phyloP scores from a whole-genome alignment of 2,888 invertebrate genomes.

The Acanthacorydalis orientalis region DNA sequence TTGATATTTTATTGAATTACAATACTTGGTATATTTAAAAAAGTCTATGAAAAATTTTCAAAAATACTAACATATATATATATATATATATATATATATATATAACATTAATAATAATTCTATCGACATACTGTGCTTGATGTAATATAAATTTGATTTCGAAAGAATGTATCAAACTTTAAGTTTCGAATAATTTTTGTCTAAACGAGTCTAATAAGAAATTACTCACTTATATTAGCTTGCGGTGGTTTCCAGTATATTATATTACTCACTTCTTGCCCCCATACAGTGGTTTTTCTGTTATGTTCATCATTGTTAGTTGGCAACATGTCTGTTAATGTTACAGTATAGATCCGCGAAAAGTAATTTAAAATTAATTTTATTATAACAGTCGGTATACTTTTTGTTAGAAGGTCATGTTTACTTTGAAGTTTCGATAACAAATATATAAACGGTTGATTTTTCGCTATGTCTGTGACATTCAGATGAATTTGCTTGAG shows the following conservation, averaged over 20 bases:
- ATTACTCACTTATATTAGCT: constrained; percentile 48
- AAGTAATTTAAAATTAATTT: constrained; percentile 42
- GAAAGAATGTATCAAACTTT: too few species aligned
- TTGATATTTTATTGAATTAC: too few species aligned
- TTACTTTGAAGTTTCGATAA: constrained; percentile 33
- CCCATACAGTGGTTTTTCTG: constrained; percentile 40
- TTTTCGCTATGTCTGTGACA: constrained; percentile 25
- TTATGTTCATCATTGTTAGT: constrained; percentile 21
- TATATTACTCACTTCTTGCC: constrained; percentile 42
- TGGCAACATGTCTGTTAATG: constrained; percentile 40
- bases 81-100: too few species aligned
- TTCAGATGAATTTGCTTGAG: constrained; percentile 25
- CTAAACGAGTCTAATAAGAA: background rate
- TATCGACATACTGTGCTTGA: background rate
- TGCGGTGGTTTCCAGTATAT: constrained; percentile 61
- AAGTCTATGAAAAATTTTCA: too few species aligned
- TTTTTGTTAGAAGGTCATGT: constrained; percentile 40
- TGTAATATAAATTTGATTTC: too few species aligned
- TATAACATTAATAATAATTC: too few species aligned
- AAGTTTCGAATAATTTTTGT: too few species aligned
- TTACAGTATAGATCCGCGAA: constrained; percentile 48
- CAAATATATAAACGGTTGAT: constrained; percentile 34
- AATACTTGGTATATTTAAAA: too few species aligned
- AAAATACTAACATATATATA: too few species aligned
- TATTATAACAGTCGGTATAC: constrained; percentile 39